Percentiles rank a stretch among this genome's conserved stretches.
phyloP scores from a whole-genome alignment of 1,140 invertebrate species.

The Ceratina japonica region DNA sequence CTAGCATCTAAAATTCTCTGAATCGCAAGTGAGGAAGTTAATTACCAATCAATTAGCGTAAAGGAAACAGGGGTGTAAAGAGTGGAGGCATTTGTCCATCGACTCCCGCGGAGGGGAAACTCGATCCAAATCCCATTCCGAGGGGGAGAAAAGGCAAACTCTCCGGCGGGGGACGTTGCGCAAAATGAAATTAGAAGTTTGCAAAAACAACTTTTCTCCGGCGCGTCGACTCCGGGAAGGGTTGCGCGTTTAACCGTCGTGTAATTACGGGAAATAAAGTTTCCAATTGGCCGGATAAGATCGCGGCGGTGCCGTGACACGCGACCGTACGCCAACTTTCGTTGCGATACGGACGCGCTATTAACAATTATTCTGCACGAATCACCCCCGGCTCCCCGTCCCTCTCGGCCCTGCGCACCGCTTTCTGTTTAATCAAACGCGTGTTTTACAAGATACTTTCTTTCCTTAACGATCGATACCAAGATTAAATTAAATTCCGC shows the following conservation, averaged over 20 bases:
- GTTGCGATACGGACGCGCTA: neutral
- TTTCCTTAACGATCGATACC: too few species aligned
- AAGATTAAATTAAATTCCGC: too few species aligned
- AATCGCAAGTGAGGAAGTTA: too few species aligned
- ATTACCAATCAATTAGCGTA: neutral
- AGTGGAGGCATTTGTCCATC: neutral
- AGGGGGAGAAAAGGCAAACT: neutral
- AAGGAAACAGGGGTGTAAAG: neutral
- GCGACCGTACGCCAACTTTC: neutral
- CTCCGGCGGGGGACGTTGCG: neutral
- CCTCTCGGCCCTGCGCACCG: too few species aligned
- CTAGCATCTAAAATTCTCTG: too few species aligned
- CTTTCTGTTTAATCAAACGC: slow-evolving; percentile 1
- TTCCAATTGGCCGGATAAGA: slow-evolving; percentile 17
- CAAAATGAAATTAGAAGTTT: slow-evolving; percentile 11
- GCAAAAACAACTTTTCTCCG: neutral
- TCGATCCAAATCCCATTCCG: neutral
- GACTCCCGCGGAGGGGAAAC: neutral
- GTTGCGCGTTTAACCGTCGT: neutral
- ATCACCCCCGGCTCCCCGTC: too few species aligned
- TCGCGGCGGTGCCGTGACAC: neutral
- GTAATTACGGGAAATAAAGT: slow-evolving; percentile 22
- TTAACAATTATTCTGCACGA: slow-evolving; percentile 20
- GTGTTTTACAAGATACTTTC: too few species aligned
- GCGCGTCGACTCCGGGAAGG: too few species aligned